Evolutionary conservation across 2,113 vertebrate genomes (phyloP).

Genomic region (Mormyrus lacerda): DNA sequence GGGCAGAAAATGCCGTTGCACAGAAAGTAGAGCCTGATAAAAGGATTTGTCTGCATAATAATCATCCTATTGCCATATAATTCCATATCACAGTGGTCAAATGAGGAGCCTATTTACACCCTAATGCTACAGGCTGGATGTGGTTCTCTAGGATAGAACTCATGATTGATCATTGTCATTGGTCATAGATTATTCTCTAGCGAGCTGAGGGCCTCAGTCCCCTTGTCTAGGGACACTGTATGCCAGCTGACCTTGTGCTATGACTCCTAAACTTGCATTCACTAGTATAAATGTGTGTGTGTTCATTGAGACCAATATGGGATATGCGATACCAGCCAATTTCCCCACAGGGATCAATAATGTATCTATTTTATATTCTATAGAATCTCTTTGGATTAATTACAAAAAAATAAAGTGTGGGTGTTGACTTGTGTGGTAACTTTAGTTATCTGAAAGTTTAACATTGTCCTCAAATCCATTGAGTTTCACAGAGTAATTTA

Average conservation of each 20-base stretch:
- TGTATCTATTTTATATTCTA: background rate
- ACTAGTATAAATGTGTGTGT: background rate
- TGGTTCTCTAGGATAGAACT: background rate
- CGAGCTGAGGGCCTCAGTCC: background rate
- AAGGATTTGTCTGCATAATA: background rate
- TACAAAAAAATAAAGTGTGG: background rate
- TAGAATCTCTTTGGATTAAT: background rate
- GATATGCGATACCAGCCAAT: background rate
- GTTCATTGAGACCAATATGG: background rate
- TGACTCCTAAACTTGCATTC: background rate
- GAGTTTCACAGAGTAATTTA: background rate
- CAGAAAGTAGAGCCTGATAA: slow-evolving; percentile 22
- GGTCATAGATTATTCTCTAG: background rate
- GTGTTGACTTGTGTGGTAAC: background rate
- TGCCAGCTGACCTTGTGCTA: background rate
- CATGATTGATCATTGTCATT: background rate
- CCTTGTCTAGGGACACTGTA: background rate
- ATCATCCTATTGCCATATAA: background rate
- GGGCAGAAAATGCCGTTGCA: slow-evolving; percentile 21
- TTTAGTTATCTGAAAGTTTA: background rate
- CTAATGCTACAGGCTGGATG: background rate
- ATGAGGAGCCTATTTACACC: background rate
- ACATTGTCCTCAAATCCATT: background rate
- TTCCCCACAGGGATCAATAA: background rate
- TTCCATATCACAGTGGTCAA: background rate